Conservation (phyloP, 2,113 vertebrate genomes). For the Lepus americanus region DNA sequence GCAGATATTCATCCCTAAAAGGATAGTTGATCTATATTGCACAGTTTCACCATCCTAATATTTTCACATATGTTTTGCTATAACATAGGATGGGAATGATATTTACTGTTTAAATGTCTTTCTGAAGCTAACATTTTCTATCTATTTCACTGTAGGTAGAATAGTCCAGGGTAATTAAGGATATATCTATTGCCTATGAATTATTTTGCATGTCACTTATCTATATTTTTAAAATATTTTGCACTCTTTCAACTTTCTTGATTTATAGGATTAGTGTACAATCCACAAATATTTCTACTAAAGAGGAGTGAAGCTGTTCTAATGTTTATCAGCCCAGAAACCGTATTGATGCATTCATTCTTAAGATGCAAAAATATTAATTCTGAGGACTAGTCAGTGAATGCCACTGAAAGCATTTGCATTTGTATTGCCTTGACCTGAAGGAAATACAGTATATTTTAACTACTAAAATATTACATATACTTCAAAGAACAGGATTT, state of each 20-base stretch:
- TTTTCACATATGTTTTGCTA: background rate
- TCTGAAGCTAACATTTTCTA: background rate
- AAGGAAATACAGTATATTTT: slow-evolving; percentile 1
- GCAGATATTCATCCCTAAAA: background rate
- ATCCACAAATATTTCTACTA: background rate
- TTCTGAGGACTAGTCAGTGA: background rate
- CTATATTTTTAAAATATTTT: background rate
- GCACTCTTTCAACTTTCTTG: background rate
- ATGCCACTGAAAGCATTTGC: background rate
- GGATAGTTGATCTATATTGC: background rate
- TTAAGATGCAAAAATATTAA: background rate
- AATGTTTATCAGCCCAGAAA: background rate
- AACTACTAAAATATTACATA: background rate
- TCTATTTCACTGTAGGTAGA: background rate
- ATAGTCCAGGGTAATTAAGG: background rate
- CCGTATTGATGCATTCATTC: background rate
- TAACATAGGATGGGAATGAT: background rate
- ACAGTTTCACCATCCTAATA: background rate
- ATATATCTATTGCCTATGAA: background rate
- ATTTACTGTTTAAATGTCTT: background rate
- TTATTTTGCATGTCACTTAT: background rate
- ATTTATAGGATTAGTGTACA: background rate
- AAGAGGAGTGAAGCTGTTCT: background rate
- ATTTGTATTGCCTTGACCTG: background rate
- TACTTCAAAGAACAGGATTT: background rate